Percentiles rank a stretch among this genome's conserved stretches.
phyloP scores from a whole-genome alignment of 2,113 vertebrate genomes.

The Poicephalus gulielmi region DNA sequence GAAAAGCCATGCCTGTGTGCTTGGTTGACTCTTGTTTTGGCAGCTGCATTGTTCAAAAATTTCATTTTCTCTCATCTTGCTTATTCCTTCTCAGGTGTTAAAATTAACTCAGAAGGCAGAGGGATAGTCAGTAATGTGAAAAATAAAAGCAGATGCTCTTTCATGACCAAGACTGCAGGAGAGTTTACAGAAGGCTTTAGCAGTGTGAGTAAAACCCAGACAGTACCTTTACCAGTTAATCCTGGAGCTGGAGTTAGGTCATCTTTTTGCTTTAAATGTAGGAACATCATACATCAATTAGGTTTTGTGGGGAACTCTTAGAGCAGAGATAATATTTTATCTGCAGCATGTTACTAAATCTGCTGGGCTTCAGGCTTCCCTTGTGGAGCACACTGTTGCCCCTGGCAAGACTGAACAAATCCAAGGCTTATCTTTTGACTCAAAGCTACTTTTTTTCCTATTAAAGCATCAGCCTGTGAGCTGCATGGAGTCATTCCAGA shows the following conservation, averaged over 20 bases:
- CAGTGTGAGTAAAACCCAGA: neutral
- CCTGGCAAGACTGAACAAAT: neutral
- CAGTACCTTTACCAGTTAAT: neutral
- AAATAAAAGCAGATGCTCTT: neutral
- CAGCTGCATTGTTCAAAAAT: neutral
- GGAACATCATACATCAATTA: neutral
- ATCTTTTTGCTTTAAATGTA: neutral
- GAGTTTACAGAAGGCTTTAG: neutral
- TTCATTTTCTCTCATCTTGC: neutral
- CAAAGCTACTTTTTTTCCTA: neutral
- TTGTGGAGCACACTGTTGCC: accelerated
- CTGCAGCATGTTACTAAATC: neutral
- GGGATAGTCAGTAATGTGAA: neutral
- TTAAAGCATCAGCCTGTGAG: neutral
- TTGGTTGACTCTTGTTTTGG: neutral
- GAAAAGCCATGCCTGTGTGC: accelerated
- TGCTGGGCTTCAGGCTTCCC: neutral
- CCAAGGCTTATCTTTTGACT: neutral
- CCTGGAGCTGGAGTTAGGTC: neutral
- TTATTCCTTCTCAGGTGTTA: neutral
- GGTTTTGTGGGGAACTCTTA: neutral
- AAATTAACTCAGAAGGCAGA: neutral
- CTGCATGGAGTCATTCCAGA: neutral
- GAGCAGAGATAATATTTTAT: neutral
- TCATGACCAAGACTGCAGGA: neutral